These are phyloP conservation scores for Psilopogon haemacephalus DNA, from an alignment of 2,113 vertebrate genomes.

Conservation along the genomic window DNA sequence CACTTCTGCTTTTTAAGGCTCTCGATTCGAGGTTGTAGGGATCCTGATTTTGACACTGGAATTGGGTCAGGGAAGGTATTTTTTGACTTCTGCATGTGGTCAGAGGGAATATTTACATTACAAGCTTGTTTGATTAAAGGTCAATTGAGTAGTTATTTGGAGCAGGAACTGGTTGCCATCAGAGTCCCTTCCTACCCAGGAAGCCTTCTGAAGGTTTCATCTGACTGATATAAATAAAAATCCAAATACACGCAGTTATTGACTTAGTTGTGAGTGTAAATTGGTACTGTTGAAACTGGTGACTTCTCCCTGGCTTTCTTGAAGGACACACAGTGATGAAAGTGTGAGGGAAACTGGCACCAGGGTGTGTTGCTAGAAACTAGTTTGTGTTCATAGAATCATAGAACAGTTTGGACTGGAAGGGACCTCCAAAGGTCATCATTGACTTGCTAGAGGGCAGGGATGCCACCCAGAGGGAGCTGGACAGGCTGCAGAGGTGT, in stretches of 20 bases:
- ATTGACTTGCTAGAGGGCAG: too few relatives aligned
- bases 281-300: neutral
- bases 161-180: neutral
- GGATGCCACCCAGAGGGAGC: too few relatives aligned
- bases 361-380: neutral
- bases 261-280: neutral
- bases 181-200: neutral
- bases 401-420: too few relatives aligned
- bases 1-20: neutral
- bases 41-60: neutral
- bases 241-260: neutral
- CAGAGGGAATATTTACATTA: neutral
- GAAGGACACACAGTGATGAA: neutral
- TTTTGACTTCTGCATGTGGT: neutral
- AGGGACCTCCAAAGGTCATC: too few relatives aligned
- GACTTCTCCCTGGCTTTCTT: neutral
- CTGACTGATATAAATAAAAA: neutral
- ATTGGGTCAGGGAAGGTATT: neutral
- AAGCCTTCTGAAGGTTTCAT: neutral
- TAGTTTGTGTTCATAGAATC: too few relatives aligned
- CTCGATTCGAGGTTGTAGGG: neutral
- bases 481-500: too few relatives aligned
- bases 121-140: neutral
- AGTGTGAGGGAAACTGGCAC: neutral
- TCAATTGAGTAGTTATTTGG: neutral